Evolutionary conservation across 2,113 vertebrate genomes (phyloP).

Genomic region (Onychorhynchus coronatus): DNA sequence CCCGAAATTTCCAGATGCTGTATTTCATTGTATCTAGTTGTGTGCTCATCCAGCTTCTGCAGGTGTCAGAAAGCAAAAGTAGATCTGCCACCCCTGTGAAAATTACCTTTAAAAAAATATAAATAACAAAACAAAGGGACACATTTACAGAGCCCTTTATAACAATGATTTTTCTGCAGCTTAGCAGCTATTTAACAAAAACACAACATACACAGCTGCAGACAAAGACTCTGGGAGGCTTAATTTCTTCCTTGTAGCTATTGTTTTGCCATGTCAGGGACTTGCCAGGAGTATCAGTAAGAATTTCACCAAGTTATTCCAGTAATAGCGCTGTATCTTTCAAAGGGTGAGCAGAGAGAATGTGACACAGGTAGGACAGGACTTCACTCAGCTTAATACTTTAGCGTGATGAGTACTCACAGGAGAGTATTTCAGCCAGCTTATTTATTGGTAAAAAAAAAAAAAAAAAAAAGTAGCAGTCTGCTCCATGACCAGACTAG

Average conservation of each 20-base stretch:
- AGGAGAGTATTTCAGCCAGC: not conserved
- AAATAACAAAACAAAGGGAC: not conserved
- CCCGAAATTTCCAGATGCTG: not conserved
- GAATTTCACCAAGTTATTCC: not conserved
- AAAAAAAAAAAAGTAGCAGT: not conserved
- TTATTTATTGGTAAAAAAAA: not conserved
- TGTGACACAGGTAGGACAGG: conserved; percentile 51
- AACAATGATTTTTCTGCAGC: not conserved
- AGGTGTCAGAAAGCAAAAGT: not conserved
- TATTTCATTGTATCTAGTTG: not conserved
- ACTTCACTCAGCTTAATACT: not conserved
- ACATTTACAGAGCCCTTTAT: not conserved
- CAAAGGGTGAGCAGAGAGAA: conserved; percentile 19
- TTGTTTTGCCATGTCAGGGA: not conserved
- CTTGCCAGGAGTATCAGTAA: not conserved
- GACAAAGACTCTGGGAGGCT: not conserved
- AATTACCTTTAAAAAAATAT: not conserved
- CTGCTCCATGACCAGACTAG: not conserved
- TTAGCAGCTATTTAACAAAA: not conserved
- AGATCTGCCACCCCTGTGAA: not conserved
- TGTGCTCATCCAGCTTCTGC: not conserved
- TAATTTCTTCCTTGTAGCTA: not conserved
- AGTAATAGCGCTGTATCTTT: not conserved
- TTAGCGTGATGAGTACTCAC: not conserved
- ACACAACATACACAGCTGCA: not conserved